These are phyloP conservation scores for Sitta carolinensis DNA, from an alignment of 2,797 vertebrate species.

Conservation along the genomic window DNA sequence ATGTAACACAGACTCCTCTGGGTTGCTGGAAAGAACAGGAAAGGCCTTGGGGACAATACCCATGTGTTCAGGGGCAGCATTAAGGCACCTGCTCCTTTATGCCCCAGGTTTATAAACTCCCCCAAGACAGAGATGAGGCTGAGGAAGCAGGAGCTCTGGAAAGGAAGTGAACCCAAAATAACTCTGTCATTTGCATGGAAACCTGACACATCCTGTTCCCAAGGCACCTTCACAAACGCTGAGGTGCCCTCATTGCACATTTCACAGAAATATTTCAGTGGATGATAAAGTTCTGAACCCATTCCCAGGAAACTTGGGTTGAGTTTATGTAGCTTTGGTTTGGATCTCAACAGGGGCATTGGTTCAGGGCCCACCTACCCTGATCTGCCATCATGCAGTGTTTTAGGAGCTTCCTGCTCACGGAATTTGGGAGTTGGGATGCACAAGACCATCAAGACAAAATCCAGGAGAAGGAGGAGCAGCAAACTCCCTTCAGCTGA, in stretches of 20 bases:
- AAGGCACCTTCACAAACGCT: neutral
- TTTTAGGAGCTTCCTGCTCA: neutral
- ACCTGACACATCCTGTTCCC: neutral
- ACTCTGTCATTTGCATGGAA: neutral
- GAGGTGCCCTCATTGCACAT: neutral
- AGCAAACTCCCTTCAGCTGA: neutral
- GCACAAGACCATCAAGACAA: neutral
- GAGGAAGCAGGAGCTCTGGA: neutral
- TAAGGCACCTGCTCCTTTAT: neutral
- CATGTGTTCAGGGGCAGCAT: accelerated
- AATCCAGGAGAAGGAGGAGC: neutral
- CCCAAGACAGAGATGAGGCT: neutral
- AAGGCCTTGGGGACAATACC: neutral
- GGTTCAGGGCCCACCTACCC: neutral
- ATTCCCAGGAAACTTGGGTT: neutral
- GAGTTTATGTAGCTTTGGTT: neutral
- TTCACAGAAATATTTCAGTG: neutral
- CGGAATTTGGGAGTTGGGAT: neutral
- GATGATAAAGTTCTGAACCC: neutral
- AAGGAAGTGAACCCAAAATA: neutral
- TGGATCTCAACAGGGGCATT: neutral
- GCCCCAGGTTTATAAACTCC: neutral
- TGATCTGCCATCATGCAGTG: neutral
- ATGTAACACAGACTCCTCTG: neutral
- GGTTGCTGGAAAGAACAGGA: neutral